phyloP scores from a whole-genome alignment of 2,113 vertebrate species.

The Alces alces region DNA sequence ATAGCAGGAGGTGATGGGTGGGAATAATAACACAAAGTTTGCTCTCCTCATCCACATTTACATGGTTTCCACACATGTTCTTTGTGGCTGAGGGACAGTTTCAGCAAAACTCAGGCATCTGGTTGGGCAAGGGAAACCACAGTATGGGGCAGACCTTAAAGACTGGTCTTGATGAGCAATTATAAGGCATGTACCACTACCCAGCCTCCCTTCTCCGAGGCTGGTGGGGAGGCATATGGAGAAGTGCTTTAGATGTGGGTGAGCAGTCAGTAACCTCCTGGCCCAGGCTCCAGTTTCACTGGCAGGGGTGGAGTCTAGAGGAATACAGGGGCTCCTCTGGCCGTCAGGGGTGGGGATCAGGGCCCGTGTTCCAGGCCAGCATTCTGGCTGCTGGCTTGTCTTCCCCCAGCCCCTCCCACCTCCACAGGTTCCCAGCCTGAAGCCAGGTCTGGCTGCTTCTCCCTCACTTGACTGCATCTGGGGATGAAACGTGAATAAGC shows the following conservation, averaged over 20 bases:
- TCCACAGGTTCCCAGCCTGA: not conserved
- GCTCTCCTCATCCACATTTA: not conserved
- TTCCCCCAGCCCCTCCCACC: not conserved
- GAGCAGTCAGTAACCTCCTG: not conserved
- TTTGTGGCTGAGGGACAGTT: not conserved
- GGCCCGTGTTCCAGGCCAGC: not conserved
- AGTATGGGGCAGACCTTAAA: not conserved
- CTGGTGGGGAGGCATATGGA: not conserved
- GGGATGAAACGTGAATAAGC: not conserved
- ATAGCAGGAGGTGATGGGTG: not conserved
- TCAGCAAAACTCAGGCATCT: not conserved
- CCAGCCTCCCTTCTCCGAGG: not conserved
- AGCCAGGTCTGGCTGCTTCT: not conserved
- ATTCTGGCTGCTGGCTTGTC: not conserved
- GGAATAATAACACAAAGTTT: not conserved
- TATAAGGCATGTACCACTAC: not conserved
- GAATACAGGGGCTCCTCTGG: not conserved
- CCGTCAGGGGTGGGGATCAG: not conserved
- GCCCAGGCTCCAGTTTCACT: not conserved
- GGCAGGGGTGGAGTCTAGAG: not conserved
- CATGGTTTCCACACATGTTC: too few relatives aligned
- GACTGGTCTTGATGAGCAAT: not conserved
- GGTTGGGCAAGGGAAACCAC: not conserved
- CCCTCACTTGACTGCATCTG: not conserved
- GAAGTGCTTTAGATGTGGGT: not conserved